Percentiles rank a stretch among this genome's conserved stretches.
phyloP scores from a whole-genome alignment of 2,888 invertebrate genomes.

The Epinotia nisella region DNA sequence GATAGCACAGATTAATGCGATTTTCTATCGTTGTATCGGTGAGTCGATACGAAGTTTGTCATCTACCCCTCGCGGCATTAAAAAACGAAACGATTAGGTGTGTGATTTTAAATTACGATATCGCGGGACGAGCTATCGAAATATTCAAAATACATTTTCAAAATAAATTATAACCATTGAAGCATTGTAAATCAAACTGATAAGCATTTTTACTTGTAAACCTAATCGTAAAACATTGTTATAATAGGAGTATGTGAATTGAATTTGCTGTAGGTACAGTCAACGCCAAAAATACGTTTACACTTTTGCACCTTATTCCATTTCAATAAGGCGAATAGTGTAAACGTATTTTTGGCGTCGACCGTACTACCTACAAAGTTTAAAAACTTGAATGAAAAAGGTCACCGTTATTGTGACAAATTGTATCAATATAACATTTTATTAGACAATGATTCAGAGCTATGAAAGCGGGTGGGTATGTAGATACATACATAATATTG shows the following conservation, averaged over 20 bases:
- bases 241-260: background rate
- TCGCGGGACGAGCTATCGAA: conserved; percentile 48
- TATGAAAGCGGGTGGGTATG: conserved; percentile 64
- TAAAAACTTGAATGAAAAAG: conserved; percentile 42
- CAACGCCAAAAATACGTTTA: too few relatives aligned
- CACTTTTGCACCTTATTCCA: too few relatives aligned
- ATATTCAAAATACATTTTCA: conserved; percentile 46
- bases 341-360: too few relatives aligned
- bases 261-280: background rate
- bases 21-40: conserved; percentile 80
- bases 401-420: conserved; percentile 44
- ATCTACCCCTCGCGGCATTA: conserved; percentile 73
- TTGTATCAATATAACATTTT: conserved; percentile 54
- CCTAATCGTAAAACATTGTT: conserved; percentile 1
- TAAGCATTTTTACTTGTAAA: background rate
- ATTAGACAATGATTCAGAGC: conserved; percentile 72
- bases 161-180: conserved; percentile 25
- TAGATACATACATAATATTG: conserved; percentile 64
- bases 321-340: too few relatives aligned
- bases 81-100: conserved; percentile 67
- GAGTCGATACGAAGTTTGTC: conserved; percentile 67
- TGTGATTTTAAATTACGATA: conserved; percentile 76
- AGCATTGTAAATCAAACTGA: conserved; percentile 24
- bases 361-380: background rate
- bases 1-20: conserved; percentile 83